phyloP scores from a whole-genome alignment of 2,797 vertebrate species.

The Microcaecilia unicolor region DNA sequence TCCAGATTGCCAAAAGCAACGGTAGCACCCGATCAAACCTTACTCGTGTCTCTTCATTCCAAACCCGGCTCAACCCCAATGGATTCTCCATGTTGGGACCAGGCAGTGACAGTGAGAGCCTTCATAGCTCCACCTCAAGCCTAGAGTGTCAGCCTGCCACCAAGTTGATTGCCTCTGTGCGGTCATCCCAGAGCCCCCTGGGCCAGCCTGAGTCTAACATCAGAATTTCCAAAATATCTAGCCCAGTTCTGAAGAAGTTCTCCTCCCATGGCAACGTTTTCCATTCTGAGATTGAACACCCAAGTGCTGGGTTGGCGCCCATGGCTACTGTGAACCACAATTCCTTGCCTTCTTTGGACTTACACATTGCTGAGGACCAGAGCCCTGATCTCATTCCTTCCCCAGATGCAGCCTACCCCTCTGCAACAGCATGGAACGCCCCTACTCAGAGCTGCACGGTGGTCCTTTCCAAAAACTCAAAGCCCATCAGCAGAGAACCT shows the following conservation, averaged over 20 bases:
- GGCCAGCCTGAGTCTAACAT: neutral
- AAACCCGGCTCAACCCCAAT: constrained; percentile 55
- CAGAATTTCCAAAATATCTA: neutral
- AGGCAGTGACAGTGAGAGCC: constrained; percentile 70
- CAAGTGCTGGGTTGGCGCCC: constrained; percentile 28
- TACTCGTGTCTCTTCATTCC: constrained; percentile 61
- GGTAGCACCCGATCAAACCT: constrained; percentile 34
- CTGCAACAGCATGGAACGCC: constrained; percentile 28
- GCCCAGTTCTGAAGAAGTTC: constrained; percentile 55
- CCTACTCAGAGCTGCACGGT: neutral
- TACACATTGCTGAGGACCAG: constrained; percentile 56
- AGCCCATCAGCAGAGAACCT: constrained; percentile 28
- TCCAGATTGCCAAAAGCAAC: constrained; percentile 34
- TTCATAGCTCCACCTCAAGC: constrained; percentile 76
- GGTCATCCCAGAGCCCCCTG: neutral
- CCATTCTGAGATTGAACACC: constrained; percentile 43
- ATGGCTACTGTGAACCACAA: constrained; percentile 36
- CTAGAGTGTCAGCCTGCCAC: constrained; percentile 56
- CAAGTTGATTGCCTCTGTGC: constrained; percentile 30
- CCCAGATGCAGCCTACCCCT: constrained; percentile 2
- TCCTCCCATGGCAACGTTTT: constrained; percentile 62
- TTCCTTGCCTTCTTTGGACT: constrained; percentile 61
- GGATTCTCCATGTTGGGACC: constrained; percentile 48
- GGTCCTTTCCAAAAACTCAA: constrained; percentile 13
- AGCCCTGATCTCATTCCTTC: constrained; percentile 15